Conservation (phyloP, 2,113 vertebrate species). For the Chunga burmeisteri region DNA sequence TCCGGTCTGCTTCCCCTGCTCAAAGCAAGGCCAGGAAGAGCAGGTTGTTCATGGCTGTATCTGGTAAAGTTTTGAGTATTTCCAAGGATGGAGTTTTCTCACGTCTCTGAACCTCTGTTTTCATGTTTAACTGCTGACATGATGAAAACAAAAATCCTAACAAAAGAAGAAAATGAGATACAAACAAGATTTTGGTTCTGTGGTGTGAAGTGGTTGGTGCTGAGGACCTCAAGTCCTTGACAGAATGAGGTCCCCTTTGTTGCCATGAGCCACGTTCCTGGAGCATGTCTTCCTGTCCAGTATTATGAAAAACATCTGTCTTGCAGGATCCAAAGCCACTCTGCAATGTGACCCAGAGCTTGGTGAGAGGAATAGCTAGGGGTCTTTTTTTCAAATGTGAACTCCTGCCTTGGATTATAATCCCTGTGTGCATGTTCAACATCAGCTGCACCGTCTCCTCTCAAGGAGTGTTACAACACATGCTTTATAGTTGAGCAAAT, state of each 20-base stretch:
- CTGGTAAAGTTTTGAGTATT: background rate
- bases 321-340: background rate
- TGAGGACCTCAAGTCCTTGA: background rate
- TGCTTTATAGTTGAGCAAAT: background rate
- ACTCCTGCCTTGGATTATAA: background rate
- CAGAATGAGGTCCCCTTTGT: background rate
- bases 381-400: background rate
- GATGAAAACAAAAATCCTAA: background rate
- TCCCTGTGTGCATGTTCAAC: background rate
- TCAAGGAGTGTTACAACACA: background rate
- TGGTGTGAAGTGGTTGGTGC: background rate
- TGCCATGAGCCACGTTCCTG: rapidly evolving
- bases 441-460: background rate
- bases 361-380: background rate
- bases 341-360: background rate
- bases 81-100: background rate
- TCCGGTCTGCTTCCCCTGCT: background rate
- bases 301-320: background rate
- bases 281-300: background rate
- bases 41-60: background rate
- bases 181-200: background rate
- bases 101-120: background rate
- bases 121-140: background rate
- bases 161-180: background rate
- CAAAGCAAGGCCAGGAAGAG: background rate